Conservation (phyloP, 2,797 vertebrate species). For the Pseudotriccus pelzelni region DNA sequence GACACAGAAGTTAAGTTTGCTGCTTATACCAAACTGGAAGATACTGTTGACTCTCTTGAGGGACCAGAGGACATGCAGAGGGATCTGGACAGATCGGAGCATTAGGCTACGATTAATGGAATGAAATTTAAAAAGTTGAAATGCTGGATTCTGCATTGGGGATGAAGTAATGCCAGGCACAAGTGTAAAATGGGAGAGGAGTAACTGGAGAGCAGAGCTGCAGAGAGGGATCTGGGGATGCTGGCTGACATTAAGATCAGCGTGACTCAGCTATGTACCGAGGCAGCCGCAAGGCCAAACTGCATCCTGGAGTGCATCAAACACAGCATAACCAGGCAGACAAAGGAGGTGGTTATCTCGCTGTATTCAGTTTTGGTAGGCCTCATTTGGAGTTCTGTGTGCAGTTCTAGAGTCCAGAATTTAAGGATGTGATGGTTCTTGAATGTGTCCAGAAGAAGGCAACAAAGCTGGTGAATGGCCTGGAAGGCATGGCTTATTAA, state of each 20-base stretch:
- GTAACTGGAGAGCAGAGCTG: not conserved
- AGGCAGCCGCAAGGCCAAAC: not conserved
- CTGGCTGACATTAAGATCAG: too few relatives aligned
- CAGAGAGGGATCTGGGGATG: not conserved
- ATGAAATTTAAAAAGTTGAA: not conserved
- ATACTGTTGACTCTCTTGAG: not conserved
- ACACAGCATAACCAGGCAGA: not conserved
- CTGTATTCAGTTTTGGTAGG: not conserved
- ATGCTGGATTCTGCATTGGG: not conserved
- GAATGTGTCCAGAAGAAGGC: rapidly evolving
- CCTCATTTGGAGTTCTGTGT: not conserved
- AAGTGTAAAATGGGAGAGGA: not conserved
- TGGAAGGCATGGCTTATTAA: not conserved
- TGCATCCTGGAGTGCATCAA: not conserved
- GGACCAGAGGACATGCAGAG: not conserved
- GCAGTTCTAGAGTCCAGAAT: not conserved
- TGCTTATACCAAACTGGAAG: not conserved
- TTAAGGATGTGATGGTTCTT: not conserved
- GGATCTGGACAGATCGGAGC: not conserved
- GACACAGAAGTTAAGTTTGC: not conserved
- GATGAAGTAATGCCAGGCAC: not conserved
- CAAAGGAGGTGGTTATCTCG: not conserved
- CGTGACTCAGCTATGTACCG: not conserved
- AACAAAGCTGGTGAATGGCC: not conserved
- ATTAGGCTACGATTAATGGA: not conserved